Base-by-base conservation (phyloP, 2,797 vertebrate genomes). In the Fundulus diaphanus region DNA sequence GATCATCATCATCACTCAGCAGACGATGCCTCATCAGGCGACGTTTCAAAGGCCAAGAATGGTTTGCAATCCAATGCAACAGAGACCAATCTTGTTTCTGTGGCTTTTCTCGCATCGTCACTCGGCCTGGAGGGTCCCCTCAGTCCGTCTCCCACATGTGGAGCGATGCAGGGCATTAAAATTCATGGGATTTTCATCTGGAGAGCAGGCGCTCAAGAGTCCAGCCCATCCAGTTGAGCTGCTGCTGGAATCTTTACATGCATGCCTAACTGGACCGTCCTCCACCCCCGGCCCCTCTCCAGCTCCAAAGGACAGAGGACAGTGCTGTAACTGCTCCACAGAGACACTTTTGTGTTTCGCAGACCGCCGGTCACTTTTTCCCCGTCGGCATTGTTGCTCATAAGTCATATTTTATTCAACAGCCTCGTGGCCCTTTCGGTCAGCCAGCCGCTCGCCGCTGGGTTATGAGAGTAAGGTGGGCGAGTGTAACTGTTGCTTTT, bases 361-460 rank as follows among this genome's bases (percentile, higher is more conserved):
- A 49, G 68, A 68, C 66, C 74, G 83, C 76, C 86, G 80, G 88
- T 88, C 67, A 81, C 85, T 70, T 68, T 56, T 44, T 46, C 27
- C 22, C 44, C 18, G n/a, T n/a, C 63, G 65, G 81, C 86, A 88
- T 88, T 87, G 84, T 90, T 85, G 78, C 83, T n/a, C 40, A 81
- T 90, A 84, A 90, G 84, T 94, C 89, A 94, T 93, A 92, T 95
- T 96, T 95, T 88, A 92, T 95, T 95, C 93, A 94, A 90, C 89
- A 83, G 92, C 73, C 76, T 69, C 31, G 15, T 82, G 87, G 85
- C 72, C 71, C 83, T 87, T 76, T 70, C 73, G 86, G 88, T 88
- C 59, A 86, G 85, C 87, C 87, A 81, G 82, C 73, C 86, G 46
- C 70, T 87, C 90, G 92, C 87, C 81, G 82, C 89, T 90, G 79